Evolutionary conservation across 2,797 vertebrate genomes (phyloP).

Genomic region (Aeoliscus strigatus): DNA sequence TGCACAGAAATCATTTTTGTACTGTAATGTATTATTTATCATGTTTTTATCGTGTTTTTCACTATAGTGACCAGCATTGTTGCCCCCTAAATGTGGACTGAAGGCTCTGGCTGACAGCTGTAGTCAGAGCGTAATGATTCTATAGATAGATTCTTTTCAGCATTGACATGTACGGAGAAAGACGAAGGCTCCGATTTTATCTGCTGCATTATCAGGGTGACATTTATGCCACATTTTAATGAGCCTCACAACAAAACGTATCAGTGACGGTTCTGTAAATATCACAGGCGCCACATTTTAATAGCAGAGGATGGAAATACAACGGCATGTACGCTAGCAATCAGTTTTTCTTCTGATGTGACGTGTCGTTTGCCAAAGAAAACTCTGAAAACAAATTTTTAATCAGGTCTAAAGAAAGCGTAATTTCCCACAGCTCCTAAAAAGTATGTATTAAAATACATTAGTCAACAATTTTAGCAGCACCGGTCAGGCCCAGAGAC

Average conservation of each 20-base stretch:
- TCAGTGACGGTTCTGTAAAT: conserved; percentile 4
- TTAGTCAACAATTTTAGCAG: too few species aligned
- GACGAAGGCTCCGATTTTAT: neutral
- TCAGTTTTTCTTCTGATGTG: too few species aligned
- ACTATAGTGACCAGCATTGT: neutral
- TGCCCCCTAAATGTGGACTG: conserved; percentile 3
- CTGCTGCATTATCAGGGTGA: neutral
- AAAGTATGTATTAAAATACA: too few species aligned
- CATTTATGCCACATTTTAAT: neutral
- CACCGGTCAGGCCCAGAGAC: too few species aligned
- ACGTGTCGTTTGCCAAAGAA: too few species aligned
- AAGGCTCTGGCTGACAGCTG: conserved; percentile 1
- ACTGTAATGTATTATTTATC: neutral
- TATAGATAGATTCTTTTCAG: conserved; percentile 1
- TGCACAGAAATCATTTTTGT: conserved; percentile 1
- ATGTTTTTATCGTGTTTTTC: conserved; percentile 6
- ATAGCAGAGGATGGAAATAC: too few species aligned
- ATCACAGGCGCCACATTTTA: too few species aligned
- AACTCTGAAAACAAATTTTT: too few species aligned
- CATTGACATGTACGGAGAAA: neutral
- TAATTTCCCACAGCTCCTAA: too few species aligned
- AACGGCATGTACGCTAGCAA: too few species aligned
- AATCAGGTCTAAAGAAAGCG: too few species aligned
- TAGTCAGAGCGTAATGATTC: conserved; percentile 10
- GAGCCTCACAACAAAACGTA: neutral